Evolutionary conservation across 2,113 vertebrate species (phyloP), one percentile per base, ranked within the genome.

Genomic region (Dipodomys stephensi): DNA sequence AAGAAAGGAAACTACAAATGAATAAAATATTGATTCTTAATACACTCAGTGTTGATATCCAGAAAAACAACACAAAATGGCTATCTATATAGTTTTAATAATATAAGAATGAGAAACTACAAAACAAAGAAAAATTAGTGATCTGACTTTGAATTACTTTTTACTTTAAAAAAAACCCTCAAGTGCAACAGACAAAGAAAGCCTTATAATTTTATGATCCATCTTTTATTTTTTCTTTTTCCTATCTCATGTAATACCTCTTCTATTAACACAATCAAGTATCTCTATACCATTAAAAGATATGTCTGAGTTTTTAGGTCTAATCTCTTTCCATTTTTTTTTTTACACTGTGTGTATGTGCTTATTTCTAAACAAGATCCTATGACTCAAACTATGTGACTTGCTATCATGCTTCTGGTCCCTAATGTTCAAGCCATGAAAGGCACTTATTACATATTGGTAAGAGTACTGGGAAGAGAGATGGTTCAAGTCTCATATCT

Each of bases 51-150:
- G 30, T 46, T 80, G 28, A 7, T 73, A 82, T 91, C n/a, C 7
- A 78, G 30, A 85, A 93, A 95, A 79, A 57, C 7, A 39, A 22
- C 3, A 49, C 53, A 92, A 19, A 25, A 87, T 92, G 80, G 72
- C 30, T 25, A 84, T 35, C 53, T 90, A 27, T 25, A 57, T 27
- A 83, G 23, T 85, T 94, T 72, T 49, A 81, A 49, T 88, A 67
- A 78, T 7, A 2, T 16, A 82, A 32, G 35, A 91, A 64, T 53
- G 27, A 84, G 53, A 83, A 4, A 64, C 13, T 87, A 85, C 67
- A 93, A 87, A 13, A 28, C 6, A 89, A 91, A 79, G 60, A 3
- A 6, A 86, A 20, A 65, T 88, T 65, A 91, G 4, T 94, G 27
- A 94, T 83, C 10, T 77, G 22, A 72, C 15, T 32, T 94, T 49